Base-by-base conservation (phyloP, 2,888 invertebrate species). In the Noctua janthe region DNA sequence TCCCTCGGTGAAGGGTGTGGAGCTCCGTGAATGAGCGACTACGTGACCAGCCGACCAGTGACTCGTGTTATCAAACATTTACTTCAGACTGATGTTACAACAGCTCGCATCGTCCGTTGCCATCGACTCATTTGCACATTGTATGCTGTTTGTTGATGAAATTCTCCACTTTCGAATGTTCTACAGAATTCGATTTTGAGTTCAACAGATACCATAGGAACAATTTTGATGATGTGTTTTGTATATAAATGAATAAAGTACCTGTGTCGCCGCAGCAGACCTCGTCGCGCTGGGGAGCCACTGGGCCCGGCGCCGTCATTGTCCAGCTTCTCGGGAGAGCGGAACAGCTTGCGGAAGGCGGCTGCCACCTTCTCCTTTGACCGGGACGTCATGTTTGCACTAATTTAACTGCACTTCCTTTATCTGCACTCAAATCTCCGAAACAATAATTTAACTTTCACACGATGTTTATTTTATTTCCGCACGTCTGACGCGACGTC, bases 321-420 rank as follows among this genome's bases (percentile, higher is more conserved):
- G 88, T 98, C 98, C 79, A 98, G 97, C 93, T 98, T 98, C 92
- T 98, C 98, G 35, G 98, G 97, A 71, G 98, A 98, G 88, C 98
- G 98, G 94, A 98, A 98, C 88, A 98, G 97, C 95, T 98, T 98
- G 89, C 98, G 97, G 95, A 98, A 98, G 74, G 98, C 98, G 49
- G 98, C 98, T 51, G 98, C 98, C 84, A 98, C 98, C 97, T 98
- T 98, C 93, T 98, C 98, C 95, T 98, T 98, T 56, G 98, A 98
- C 88, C 98, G 97, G 88, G 98, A 98, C 91, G 98, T 97, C 98
- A 98, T 98, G 91, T 95, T 66, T 97, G 90, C 94, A 94, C 94
- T 92, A 89, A 91, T 91, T 89, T 89, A 91, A 89, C 76, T 83
- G 86, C 91, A 93, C 93, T 93, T 91, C 90, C 85, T 91, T 89